Evolutionary conservation across 2,113 vertebrate species (phyloP).

Genomic region (Rattus rattus): DNA sequence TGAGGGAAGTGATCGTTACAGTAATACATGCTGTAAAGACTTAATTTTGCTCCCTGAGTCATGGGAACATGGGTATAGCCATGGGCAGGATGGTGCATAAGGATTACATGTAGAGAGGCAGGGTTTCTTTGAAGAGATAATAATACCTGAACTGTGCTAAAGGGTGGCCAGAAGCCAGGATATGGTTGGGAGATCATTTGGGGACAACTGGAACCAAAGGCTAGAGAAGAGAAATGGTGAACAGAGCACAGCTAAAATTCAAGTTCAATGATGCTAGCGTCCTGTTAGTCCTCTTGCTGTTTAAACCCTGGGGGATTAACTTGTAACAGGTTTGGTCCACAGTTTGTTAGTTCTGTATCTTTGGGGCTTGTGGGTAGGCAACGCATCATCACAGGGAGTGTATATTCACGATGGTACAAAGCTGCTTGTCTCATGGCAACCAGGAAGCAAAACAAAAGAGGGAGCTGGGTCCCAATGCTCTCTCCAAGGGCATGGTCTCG

Average conservation of each 20-base stretch:
- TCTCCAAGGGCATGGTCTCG: too few species aligned
- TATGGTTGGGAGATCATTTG: not conserved
- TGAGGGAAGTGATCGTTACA: too few species aligned
- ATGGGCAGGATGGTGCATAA: not conserved
- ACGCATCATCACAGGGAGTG: fast-evolving
- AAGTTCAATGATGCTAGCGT: not conserved
- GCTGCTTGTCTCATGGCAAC: not conserved
- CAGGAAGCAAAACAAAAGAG: not conserved
- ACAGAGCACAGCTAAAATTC: not conserved
- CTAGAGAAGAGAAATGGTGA: not conserved
- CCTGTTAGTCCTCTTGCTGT: not conserved
- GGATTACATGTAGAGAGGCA: not conserved
- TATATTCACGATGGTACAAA: not conserved
- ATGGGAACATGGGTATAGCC: not conserved
- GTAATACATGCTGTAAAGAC: too few species aligned
- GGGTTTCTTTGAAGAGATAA: not conserved
- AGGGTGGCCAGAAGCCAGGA: not conserved
- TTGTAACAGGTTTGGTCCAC: too few species aligned
- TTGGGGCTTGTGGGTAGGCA: not conserved
- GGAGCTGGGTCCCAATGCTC: not conserved
- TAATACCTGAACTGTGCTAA: not conserved
- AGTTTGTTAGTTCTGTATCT: not conserved
- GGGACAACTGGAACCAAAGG: not conserved
- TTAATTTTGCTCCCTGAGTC: not conserved
- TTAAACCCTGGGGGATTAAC: not conserved